phyloP scores from a whole-genome alignment of 37 sponge, comb jelly and placozoan species.

The Halisarca cf. caerulea region DNA sequence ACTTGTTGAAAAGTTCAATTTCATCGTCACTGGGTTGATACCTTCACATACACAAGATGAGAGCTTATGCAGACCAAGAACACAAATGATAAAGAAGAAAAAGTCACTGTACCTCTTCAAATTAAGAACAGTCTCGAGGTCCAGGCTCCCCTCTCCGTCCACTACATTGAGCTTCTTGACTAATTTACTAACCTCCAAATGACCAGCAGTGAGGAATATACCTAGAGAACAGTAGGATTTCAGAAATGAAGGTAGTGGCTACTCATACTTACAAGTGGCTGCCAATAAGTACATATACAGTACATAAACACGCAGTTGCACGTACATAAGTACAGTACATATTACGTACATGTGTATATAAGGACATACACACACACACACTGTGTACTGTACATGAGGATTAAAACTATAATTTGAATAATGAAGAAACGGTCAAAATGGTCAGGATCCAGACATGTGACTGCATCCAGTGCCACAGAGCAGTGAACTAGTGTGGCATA shows the following conservation, averaged over 20 bases:
- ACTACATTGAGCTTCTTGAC: slow-evolving; percentile 46
- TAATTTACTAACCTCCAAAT: slow-evolving; percentile 12
- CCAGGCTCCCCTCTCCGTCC: slow-evolving; percentile 27
- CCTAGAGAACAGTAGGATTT: slow-evolving; percentile 2
- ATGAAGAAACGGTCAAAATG: no score
- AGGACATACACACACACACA: no score
- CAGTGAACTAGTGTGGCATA: no score
- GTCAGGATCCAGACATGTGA: no score
- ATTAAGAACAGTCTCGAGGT: slow-evolving; percentile 67
- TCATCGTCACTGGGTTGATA: slow-evolving; percentile 85
- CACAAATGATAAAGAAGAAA: neutral
- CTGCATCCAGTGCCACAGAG: no score
- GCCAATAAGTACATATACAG: neutral
- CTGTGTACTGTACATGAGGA: no score
- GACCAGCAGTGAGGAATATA: slow-evolving; percentile 53
- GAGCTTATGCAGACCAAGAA: neutral
- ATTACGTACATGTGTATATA: neutral
- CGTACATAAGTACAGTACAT: neutral
- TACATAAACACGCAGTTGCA: neutral
- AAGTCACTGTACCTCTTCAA: slow-evolving; percentile 78
- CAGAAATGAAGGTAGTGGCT: neutral
- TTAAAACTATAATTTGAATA: no score
- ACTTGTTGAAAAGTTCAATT: slow-evolving; percentile 75
- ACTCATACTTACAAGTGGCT: neutral
- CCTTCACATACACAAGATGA: slow-evolving; percentile 30